Evolutionary conservation across 2,888 invertebrate genomes (phyloP).

Genomic region (Odontothrips loti): DNA sequence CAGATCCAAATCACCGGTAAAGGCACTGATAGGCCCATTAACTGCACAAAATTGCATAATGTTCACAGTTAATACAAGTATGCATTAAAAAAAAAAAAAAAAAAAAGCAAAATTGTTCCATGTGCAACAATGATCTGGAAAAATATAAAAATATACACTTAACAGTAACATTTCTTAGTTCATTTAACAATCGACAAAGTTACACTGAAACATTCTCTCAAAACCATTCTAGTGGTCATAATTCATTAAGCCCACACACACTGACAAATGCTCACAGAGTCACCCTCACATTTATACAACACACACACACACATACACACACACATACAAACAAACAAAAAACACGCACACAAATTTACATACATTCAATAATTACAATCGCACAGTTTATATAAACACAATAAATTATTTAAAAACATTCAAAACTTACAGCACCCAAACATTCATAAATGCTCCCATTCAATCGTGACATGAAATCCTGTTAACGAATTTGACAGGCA

Average conservation of each 20-base stretch:
- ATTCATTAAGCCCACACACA: not conserved
- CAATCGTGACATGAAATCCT: not conserved
- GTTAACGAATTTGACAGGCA: not conserved
- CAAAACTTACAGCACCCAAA: not conserved
- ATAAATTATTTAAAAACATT: constrained; percentile 24
- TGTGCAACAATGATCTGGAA: constrained; percentile 17
- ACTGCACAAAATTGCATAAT: constrained; percentile 15
- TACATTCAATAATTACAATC: constrained; percentile 1
- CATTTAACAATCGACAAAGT: not conserved
- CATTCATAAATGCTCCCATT: constrained; percentile 20
- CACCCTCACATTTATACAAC: not conserved
- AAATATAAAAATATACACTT: constrained; percentile 25
- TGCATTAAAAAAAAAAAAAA: not conserved
- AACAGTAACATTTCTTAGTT: not conserved
- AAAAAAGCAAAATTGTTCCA: not conserved
- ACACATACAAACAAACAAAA: too few species aligned
- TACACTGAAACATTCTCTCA: not conserved
- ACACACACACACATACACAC: too few species aligned
- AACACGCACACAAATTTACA: too few species aligned
- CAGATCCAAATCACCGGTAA: not conserved
- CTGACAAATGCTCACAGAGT: not conserved
- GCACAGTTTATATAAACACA: not conserved
- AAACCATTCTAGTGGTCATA: not conserved
- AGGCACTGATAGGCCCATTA: not conserved
- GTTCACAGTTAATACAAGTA: not conserved